phyloP scores from a whole-genome alignment of 2,113 vertebrate species.

The Progne subis region DNA sequence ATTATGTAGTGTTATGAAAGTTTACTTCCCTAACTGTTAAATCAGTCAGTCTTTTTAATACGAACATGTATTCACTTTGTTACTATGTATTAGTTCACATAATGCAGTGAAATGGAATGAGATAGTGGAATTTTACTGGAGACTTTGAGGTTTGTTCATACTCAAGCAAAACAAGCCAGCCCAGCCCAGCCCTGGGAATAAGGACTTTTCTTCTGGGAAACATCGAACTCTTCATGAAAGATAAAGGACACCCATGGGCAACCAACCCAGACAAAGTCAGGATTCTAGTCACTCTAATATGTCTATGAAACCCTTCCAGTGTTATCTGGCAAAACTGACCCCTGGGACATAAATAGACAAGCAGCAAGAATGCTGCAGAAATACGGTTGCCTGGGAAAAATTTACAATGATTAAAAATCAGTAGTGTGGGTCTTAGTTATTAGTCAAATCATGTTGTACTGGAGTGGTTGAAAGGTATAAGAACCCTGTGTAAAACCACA shows the following conservation, averaged over 20 bases:
- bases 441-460: background rate
- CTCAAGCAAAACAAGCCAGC: background rate
- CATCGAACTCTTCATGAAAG: background rate
- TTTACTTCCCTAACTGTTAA: background rate
- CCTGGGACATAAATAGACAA: background rate
- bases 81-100: background rate
- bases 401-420: background rate
- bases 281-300: background rate
- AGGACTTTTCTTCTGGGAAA: background rate
- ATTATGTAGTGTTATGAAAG: background rate
- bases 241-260: background rate
- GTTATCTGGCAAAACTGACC: background rate
- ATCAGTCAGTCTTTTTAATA: background rate
- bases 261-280: background rate
- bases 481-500: background rate
- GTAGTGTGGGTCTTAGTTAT: background rate
- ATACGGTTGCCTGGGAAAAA: background rate
- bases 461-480: background rate
- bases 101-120: background rate
- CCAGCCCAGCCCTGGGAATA: background rate
- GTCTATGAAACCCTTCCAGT: background rate
- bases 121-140: background rate
- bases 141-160: background rate
- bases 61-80: background rate
- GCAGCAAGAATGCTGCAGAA: background rate